phyloP scores from a whole-genome alignment of 2,888 invertebrate genomes.

The Rhyacophila evoluta region DNA sequence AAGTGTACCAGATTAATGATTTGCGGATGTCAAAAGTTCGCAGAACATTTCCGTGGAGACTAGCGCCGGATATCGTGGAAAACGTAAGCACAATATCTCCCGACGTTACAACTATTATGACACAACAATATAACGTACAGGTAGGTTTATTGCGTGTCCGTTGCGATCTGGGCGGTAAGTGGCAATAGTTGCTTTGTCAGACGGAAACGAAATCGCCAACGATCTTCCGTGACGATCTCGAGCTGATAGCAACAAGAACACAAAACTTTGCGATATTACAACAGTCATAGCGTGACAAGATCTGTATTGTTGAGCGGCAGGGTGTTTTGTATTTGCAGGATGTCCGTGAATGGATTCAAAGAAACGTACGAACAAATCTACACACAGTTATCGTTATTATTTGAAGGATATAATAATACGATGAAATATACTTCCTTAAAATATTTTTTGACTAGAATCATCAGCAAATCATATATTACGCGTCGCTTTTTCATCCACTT shows the following conservation, averaged over 20 bases:
- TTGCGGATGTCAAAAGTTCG: too few species aligned
- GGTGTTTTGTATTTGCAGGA: not conserved
- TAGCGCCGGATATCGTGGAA: not conserved
- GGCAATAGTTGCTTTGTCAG: constrained; percentile 17
- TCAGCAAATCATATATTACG: too few species aligned
- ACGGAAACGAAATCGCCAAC: not conserved
- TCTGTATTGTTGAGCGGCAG: constrained; percentile 21
- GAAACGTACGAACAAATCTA: too few species aligned
- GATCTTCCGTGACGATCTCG: not conserved
- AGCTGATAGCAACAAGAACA: constrained; percentile 26
- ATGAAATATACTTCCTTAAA: too few species aligned
- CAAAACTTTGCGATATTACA: constrained; percentile 28
- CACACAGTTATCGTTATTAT: too few species aligned
- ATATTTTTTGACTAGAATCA: too few species aligned
- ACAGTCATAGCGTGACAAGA: constrained; percentile 28
- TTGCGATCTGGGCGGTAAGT: not conserved
- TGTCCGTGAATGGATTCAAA: not conserved
- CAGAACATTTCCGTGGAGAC: not conserved
- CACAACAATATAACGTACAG: not conserved
- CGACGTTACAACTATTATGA: not conserved
- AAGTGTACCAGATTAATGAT: too few species aligned
- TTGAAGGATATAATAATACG: too few species aligned
- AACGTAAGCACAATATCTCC: not conserved
- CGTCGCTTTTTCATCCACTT: too few species aligned
- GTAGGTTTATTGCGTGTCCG: constrained; percentile 18